Percentiles rank a stretch among this genome's conserved stretches.
Conservation (phyloP, 2,888 invertebrate species). For the Aphodius granarius region DNA sequence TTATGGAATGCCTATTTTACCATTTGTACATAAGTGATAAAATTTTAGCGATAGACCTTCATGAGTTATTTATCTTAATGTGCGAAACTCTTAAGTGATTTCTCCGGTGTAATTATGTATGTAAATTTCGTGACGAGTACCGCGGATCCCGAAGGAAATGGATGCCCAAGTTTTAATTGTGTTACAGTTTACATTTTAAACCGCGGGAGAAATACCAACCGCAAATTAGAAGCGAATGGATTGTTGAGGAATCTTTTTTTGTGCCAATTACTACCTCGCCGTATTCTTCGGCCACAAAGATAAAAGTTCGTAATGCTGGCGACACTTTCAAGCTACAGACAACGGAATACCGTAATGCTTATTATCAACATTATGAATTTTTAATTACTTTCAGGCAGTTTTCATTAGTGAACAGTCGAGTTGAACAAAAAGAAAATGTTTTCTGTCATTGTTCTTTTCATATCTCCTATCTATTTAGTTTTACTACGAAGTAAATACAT, state of each 20-base stretch:
- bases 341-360: neutral
- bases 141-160: neutral
- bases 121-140: neutral
- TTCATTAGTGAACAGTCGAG: neutral
- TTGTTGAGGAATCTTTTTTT: neutral
- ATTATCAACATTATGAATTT: neutral
- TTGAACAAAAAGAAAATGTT: too few species aligned
- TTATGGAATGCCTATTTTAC: too few species aligned
- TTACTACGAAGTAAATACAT: too few species aligned
- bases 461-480: too few species aligned
- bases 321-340: neutral
- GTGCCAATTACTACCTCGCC: neutral
- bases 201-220: neutral
- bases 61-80: neutral
- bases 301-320: neutral
- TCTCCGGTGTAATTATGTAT: neutral
- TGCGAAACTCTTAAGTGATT: neutral
- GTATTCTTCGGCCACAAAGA: neutral
- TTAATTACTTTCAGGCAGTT: neutral
- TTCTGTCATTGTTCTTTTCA: too few species aligned
- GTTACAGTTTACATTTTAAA: neutral
- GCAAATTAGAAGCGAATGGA: neutral
- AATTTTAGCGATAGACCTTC: neutral
- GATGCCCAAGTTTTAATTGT: neutral
- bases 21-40: neutral